Base-by-base conservation (phyloP, 2,888 invertebrate genomes). In the Polietes domitor region DNA sequence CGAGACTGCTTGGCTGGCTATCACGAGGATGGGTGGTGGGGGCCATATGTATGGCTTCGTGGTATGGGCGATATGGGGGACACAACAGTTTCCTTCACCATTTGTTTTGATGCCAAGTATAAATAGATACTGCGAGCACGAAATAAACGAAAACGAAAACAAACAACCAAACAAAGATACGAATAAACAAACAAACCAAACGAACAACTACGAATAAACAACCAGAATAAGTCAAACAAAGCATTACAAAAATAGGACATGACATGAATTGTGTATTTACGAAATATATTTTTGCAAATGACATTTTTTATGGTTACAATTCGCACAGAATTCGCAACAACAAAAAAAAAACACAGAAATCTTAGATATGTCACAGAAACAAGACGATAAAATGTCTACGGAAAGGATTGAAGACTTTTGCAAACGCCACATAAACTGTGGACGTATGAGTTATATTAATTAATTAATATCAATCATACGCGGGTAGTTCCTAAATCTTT, bases 171-270 rank as follows among this genome's bases (percentile, higher is more conserved):
- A 65, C 26, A 28, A 61, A 61, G 17, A 28, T 28, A 61, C 61
- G 61, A 26, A 26, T 61, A 61, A 61, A 61, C 7, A 28, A 61
- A 61, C 17, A 53, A 32, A 55, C 55, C 21, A n/a, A n/a, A n/a
- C 7, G 24, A 24, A 12, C 50, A n/a, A 50, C n/a, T 12, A 15
- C 2, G 24, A 1, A 21, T 28, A 17, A 47, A 24, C 7, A 47
- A 58, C 10, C 55, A 73, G 37, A 73, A 19, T 24, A 72, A 78
- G 43, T 76, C 47, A 77, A 77, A 76, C 63, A 80, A 77, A 80
- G 63, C 47, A 70, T 77, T 65, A 77, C 43, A 55, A 77, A 74
- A 83, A 77, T 80, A 55, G 53, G 70, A 80, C 72, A 82, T 76
- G 76, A 76, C 71, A 73, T 65, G 76, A 76, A 79, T 68, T 58